Percentiles rank a stretch among this genome's conserved stretches.
Evolutionary conservation across 2,113 vertebrate species (phyloP).

Genomic region (Brachypteracias leptosomus): DNA sequence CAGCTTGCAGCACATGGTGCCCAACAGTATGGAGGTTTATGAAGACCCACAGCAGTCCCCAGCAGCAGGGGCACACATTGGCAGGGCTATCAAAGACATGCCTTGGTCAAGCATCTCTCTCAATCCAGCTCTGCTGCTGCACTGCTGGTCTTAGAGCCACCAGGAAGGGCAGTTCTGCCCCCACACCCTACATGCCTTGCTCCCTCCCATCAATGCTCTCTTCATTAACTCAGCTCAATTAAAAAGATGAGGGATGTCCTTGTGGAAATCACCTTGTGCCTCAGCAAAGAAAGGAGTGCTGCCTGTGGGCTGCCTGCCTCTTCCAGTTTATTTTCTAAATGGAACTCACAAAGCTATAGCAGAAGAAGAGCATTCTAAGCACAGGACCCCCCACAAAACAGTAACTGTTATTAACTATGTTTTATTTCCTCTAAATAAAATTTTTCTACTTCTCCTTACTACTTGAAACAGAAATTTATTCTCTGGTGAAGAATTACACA

Average conservation of each 20-base stretch:
- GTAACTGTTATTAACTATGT: not conserved
- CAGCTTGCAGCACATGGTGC: not conserved
- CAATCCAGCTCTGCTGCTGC: fast-evolving
- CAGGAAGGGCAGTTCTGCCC: not conserved
- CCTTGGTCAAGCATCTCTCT: fast-evolving
- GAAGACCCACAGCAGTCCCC: not conserved
- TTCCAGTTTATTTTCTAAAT: not conserved
- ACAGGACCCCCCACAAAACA: not conserved
- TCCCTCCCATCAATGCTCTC: not conserved
- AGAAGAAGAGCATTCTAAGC: not conserved
- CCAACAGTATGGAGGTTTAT: not conserved
- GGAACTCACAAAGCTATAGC: not conserved
- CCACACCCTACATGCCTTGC: not conserved
- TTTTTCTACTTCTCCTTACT: not conserved
- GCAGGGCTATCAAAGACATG: not conserved
- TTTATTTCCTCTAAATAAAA: not conserved
- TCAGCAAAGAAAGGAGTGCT: not conserved
- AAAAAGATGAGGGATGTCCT: not conserved
- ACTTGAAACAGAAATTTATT: not conserved
- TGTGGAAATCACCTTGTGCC: not conserved
- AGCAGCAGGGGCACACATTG: not conserved
- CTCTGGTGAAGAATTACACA: not conserved
- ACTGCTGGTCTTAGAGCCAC: not conserved
- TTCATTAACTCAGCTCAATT: fast-evolving
- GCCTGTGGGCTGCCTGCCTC: not conserved